phyloP scores from a whole-genome alignment of 2,888 invertebrate genomes.

The Panorpa germanica region DNA sequence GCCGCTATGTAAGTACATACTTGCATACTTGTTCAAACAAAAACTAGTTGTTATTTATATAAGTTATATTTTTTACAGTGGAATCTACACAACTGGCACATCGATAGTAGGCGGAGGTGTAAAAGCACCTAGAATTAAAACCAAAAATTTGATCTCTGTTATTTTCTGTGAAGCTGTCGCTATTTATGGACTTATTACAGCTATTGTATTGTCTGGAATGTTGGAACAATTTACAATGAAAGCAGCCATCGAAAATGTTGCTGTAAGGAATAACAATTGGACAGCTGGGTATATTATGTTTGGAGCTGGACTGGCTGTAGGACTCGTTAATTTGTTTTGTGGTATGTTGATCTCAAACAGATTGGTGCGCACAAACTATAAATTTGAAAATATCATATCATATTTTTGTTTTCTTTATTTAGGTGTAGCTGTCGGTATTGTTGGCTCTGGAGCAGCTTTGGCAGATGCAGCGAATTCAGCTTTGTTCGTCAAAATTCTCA shows the following conservation, averaged over 20 bases:
- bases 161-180: conserved; percentile 99
- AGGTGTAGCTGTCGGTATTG: conserved; percentile 87
- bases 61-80: conserved; percentile 30
- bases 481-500: conserved; percentile 93
- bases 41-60: conserved; percentile 4
- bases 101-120: conserved; percentile 97
- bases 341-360: too few species aligned
- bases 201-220: conserved; percentile 85
- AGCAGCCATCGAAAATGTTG: conserved; percentile 18
- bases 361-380: too few species aligned
- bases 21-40: conserved; percentile 6
- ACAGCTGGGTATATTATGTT: conserved; percentile 88
- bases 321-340: conserved; percentile 90
- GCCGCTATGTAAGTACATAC: conserved; percentile 62
- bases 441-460: conserved; percentile 94
- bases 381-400: too few species aligned
- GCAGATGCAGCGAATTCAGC: conserved; percentile 95
- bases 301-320: conserved; percentile 88
- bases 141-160: conserved; percentile 97
- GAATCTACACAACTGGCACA: conserved; percentile 91
- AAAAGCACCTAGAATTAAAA: conserved; percentile 95
- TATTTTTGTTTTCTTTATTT: too few species aligned
- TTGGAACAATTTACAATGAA: conserved; percentile 40
- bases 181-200: conserved; percentile 96
- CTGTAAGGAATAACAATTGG: conserved; percentile 45